These are phyloP conservation scores for Mactra quadrangularis DNA, from an alignment of 1,140 invertebrate species.

Conservation along the genomic window DNA sequence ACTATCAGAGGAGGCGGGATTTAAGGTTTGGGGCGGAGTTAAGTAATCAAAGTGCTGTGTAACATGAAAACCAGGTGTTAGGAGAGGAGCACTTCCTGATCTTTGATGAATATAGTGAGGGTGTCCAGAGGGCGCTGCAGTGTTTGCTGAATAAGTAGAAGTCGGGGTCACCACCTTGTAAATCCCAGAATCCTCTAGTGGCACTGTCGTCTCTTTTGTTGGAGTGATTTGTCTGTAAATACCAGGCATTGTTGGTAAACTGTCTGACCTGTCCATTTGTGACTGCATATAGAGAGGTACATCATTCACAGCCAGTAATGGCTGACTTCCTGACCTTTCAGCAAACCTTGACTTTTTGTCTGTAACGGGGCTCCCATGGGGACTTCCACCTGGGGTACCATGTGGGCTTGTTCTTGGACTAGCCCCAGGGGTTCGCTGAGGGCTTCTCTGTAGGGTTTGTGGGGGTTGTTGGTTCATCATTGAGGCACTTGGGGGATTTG, in stretches of 20 bases:
- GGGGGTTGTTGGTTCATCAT: conserved; percentile 3
- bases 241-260: conserved; percentile 70
- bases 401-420: conserved; percentile 60
- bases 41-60: conserved; percentile 42
- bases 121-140: conserved; percentile 2
- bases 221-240: conserved; percentile 36
- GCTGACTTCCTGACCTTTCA: conserved; percentile 74
- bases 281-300: conserved; percentile 49
- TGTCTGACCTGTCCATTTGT: conserved; percentile 75
- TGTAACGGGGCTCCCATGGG: conserved; percentile 64
- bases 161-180: conserved; percentile 39
- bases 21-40: conserved; percentile 37
- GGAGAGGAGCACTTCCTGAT: conserved; percentile 85
- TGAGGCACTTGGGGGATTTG: conserved; percentile 69
- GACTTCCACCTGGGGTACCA: conserved; percentile 68
- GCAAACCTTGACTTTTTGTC: conserved; percentile 64
- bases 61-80: conserved; percentile 83
- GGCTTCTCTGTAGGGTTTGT: conserved; percentile 12
- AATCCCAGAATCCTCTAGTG: conserved; percentile 36
- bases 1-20: conserved; percentile 76
- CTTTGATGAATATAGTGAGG: conserved; percentile 77
- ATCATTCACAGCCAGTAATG: conserved; percentile 70
- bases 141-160: neutral
- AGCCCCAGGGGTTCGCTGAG: neutral
- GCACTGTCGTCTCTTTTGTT: neutral